Evolutionary conservation across 1,140 invertebrate genomes (phyloP).

Genomic region (Idris sp.): DNA sequence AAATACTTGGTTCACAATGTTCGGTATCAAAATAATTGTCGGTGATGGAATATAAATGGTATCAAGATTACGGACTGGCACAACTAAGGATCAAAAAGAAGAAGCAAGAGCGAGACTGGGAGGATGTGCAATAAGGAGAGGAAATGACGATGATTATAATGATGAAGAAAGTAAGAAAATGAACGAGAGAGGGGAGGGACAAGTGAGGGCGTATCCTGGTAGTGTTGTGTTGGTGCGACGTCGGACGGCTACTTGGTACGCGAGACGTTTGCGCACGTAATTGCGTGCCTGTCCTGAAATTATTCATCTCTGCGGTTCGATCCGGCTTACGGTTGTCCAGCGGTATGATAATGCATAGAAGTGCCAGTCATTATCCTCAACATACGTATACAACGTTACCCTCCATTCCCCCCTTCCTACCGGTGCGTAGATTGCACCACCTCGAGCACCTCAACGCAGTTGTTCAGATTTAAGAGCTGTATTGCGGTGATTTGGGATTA

Average conservation of each 20-base stretch:
- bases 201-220: conserved; percentile 52
- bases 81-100: conserved; percentile 24
- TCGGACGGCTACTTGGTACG: conserved; percentile 75
- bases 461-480: conserved; percentile 13
- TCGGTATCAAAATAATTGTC: conserved; percentile 73
- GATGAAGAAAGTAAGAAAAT: conserved; percentile 43
- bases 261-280: conserved; percentile 77
- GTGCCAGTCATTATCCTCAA: conserved; percentile 75
- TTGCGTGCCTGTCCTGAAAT: conserved; percentile 78
- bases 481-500: conserved; percentile 30
- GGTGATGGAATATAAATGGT: conserved; percentile 74
- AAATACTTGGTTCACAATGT: conserved; percentile 66
- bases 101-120: conserved; percentile 13
- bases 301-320: conserved; percentile 75
- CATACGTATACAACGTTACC: conserved; percentile 34
- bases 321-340: conserved; percentile 63
- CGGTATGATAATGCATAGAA: conserved; percentile 78
- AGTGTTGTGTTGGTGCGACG: conserved; percentile 47
- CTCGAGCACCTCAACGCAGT: conserved; percentile 26
- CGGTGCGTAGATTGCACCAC: conserved; percentile 41
- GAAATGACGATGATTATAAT: conserved; percentile 48
- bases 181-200: conserved; percentile 11
- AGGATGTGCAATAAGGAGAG: conserved; percentile 22
- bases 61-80: conserved; percentile 69
- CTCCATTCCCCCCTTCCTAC: conserved; percentile 10